These are phyloP conservation scores for Mus caroli DNA, from an alignment of 2,797 vertebrate species.

Conservation along the genomic window DNA sequence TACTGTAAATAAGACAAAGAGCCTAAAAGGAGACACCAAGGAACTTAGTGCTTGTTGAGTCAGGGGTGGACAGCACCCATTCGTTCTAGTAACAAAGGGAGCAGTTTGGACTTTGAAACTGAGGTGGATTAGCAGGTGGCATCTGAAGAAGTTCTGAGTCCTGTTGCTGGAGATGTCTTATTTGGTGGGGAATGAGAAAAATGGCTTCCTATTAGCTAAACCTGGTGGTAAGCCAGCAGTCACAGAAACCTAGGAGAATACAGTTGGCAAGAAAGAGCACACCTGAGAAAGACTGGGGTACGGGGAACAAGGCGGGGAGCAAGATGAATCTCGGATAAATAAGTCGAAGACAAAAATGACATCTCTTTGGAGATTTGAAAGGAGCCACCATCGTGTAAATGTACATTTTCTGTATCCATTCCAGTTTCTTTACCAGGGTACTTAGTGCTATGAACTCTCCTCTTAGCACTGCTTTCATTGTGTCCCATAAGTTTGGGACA, in stretches of 20 bases:
- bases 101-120: neutral
- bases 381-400: too few species aligned
- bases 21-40: neutral
- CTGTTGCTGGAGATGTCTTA: neutral
- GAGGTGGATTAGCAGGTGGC: neutral
- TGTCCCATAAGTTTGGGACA: too few species aligned
- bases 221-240: neutral
- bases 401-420: too few species aligned
- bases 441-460: too few species aligned
- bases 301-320: neutral
- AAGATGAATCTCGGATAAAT: too few species aligned
- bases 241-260: fast-evolving
- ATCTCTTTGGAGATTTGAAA: neutral
- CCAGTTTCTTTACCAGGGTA: too few species aligned
- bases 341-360: neutral
- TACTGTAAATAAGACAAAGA: neutral
- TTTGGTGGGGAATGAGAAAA: neutral
- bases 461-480: too few species aligned
- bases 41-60: neutral
- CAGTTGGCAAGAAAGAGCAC: neutral
- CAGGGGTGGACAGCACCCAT: neutral
- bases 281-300: neutral
- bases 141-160: neutral
- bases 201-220: neutral
- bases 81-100: neutral